Evolutionary conservation across 2,113 vertebrate genomes (phyloP).

Genomic region (Cygnus buccinator): DNA sequence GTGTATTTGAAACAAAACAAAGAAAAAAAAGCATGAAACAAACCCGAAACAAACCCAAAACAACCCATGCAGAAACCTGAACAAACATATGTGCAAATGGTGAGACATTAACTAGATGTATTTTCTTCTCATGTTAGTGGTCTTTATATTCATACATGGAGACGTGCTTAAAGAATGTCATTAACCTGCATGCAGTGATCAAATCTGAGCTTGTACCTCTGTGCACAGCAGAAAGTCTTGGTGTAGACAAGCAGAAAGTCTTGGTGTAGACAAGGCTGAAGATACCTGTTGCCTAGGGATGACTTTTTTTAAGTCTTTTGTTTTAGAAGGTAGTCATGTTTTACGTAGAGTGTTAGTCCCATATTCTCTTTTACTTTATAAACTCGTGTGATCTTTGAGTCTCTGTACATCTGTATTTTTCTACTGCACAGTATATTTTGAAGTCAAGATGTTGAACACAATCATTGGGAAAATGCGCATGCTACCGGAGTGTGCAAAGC

Average conservation of each 20-base stretch:
- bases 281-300: not conserved
- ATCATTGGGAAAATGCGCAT: not conserved
- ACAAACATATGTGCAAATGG: not conserved
- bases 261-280: not conserved
- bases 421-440: not conserved
- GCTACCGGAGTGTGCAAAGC: not conserved
- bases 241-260: not conserved
- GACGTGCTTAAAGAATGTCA: not conserved
- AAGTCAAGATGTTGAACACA: not conserved
- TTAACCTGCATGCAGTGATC: not conserved
- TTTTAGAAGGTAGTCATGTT: not conserved
- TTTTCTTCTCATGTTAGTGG: not conserved
- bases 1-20: not conserved
- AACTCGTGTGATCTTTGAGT: not conserved
- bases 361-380: not conserved
- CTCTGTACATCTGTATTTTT: not conserved
- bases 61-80: not conserved
- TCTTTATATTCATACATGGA: not conserved
- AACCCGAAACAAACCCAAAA: not conserved
- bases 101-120: fast-evolving
- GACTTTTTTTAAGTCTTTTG: not conserved
- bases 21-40: not conserved
- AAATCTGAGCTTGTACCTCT: not conserved
- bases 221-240: not conserved
- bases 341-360: fast-evolving